Base-by-base conservation (phyloP, 1,140 invertebrate species). In the Magallana gigas region DNA sequence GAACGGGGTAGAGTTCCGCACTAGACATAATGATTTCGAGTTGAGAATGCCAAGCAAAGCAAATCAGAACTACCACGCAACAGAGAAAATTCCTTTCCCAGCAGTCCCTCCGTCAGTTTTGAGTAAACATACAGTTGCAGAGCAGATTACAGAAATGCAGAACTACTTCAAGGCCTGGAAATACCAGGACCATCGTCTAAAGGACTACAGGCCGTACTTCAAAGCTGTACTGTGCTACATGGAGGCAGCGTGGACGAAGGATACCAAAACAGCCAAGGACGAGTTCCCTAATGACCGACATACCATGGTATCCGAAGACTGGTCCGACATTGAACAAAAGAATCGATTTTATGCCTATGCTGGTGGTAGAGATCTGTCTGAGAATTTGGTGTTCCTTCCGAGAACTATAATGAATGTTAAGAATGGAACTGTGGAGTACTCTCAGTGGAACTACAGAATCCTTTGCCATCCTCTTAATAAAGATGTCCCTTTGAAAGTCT, bases 381-480 rank as follows among this genome's bases (percentile, higher is more conserved):
- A 93, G 76, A 93, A 93, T 86, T 90, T 89, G 23, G 88, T 89
- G 0, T 93, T 85, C 60, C 85, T 91, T 11, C 91, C 91, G 6
- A 90, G 87, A 16, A 90, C 88, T 11, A 86, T 92, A 36, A 88
- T 90, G 18, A 90, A 87, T 82, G 86, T 91, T 4, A 85, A 83
- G 0, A 89, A 90, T 84, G 91, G 91, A 11, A 85, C 71, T 9
- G 86, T 91, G 5, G 64, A 85, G 9, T 91, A 88, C 48, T 90
- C 91, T 14, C 91, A 94, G 89, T 94, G 92, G 92, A 93, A 93
- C 88, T 94, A 94, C 86, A 88, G 92, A 64, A 93, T 94, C 23
- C 68, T 92, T 1, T 94, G 93, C 71, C 91, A 94, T 87, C 93
- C 93, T 16, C 62, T 93, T 8, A 89, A 88, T 81, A n/a, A 81